Evolutionary conservation across 2,113 vertebrate genomes (phyloP).

Genomic region (Pampusana beccarii): DNA sequence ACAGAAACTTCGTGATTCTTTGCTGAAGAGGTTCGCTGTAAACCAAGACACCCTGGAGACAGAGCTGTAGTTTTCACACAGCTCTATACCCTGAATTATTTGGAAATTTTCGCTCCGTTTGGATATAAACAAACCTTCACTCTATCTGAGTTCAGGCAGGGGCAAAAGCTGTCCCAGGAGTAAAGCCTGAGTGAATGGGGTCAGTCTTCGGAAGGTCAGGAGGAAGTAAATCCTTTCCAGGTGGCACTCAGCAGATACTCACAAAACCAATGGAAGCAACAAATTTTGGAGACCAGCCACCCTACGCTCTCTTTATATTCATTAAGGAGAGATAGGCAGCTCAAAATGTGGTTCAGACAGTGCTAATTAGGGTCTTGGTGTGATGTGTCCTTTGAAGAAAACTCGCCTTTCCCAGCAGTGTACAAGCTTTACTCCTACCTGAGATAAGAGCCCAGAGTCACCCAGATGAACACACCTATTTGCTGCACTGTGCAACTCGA

Average conservation of each 20-base stretch:
- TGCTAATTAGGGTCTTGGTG: neutral
- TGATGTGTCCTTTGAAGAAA: neutral
- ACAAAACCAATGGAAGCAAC: neutral
- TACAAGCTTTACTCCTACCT: neutral
- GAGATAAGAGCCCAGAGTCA: neutral
- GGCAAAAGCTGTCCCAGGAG: conserved; percentile 42
- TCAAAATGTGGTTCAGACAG: neutral
- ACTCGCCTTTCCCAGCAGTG: neutral
- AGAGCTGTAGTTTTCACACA: conserved; percentile 15
- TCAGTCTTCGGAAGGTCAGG: neutral
- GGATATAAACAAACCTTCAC: conserved; percentile 52
- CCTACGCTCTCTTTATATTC: neutral
- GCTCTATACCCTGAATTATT: neutral
- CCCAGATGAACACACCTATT: fast-evolving
- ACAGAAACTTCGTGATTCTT: conserved; percentile 19
- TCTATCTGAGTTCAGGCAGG: conserved; percentile 49
- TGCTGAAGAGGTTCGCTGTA: conserved; percentile 9
- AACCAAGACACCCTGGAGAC: conserved; percentile 36
- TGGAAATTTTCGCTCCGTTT: conserved; percentile 45
- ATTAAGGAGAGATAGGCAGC: conserved; percentile 18
- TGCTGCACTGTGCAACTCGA: neutral
- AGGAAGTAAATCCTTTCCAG: conserved; percentile 44
- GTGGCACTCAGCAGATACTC: conserved; percentile 1
- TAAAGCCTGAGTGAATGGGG: neutral
- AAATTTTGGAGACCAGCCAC: conserved; percentile 18